Base-by-base conservation (phyloP, 2,888 invertebrate genomes). In the Hoplodrina ambigua region DNA sequence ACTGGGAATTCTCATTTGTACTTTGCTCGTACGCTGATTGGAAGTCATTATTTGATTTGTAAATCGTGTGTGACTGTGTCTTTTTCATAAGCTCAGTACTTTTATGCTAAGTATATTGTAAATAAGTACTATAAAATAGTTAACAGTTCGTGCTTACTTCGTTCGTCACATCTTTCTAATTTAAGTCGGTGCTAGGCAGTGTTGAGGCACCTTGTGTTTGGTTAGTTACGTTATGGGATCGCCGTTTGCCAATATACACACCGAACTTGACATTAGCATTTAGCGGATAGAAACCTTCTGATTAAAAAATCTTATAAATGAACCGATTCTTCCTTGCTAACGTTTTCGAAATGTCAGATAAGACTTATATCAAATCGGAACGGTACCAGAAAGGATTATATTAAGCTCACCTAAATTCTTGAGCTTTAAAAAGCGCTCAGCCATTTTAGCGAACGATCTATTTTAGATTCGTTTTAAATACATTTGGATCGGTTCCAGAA, bases 401-500 rank as follows among this genome's bases (percentile, higher is more conserved):
- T 59, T 72, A 77, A 85, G 67, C 72, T 74, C 66, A 75, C 84
- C 82, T 73, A 80, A 80, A 85, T 85, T 76, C 78, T 69, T 74
- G 77, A 64, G 73, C 69, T 83, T 72, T 80, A 78, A 83, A 82
- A 80, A 81, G 69, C 72, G 58, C 65, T 72, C 72, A 15, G 80
- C 74, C 72, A 69, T 80, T 86, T 86, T 78, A 72, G 81, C 78
- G 46, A 63, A 78, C 70, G 68, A 78, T 86, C 84, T 91, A 90
- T 91, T 90, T 88, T 72, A 68, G 85, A 71, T 66, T 68, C 59
- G 84, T 69, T 85, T 78, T 73, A 88, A 89, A 90, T 90, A 90
- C 82, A 85, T 78, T 88, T 90, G 90, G 90, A 90, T 65, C 62
- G 19, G 62, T 71, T 86, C 90, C 90, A 90, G 84, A 58, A 50